A percentile compares a stretch with the other conserved stretches of the same genome.
Evolutionary conservation across 2,113 vertebrate species (phyloP).

Genomic region (Silurus glanis): DNA sequence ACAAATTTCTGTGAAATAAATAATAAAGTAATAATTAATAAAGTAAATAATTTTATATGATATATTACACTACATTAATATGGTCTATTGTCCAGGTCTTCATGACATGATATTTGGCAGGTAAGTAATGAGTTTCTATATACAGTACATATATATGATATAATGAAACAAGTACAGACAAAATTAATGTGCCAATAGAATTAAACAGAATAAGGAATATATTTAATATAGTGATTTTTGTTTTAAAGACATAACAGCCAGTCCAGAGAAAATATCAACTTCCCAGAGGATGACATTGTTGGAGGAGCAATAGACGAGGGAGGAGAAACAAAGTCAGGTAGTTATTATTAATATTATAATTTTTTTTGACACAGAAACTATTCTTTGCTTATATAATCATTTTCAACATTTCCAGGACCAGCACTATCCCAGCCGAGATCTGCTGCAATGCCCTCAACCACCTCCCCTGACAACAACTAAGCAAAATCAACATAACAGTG

Average conservation of each 20-base stretch:
- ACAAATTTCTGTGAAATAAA: background rate
- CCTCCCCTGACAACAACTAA: conserved; percentile 47
- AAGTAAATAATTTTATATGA: background rate
- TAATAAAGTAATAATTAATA: too few relatives aligned
- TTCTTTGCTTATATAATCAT: conserved; percentile 11
- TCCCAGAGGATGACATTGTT: conserved; percentile 76
- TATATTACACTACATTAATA: conserved; percentile 10
- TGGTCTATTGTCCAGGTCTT: conserved; percentile 65
- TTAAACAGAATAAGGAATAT: background rate
- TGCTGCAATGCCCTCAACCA: conserved; percentile 49
- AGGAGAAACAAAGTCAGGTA: conserved; percentile 62
- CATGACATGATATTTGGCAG: conserved; percentile 79
- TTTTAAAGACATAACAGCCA: conserved; percentile 71
- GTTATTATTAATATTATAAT: background rate
- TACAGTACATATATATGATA: background rate
- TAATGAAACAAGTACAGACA: background rate
- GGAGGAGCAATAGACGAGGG: conserved; percentile 53
- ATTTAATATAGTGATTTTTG: background rate
- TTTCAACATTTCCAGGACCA: conserved; percentile 57
- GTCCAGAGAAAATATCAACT: conserved; percentile 78
- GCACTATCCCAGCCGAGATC: conserved; percentile 59
- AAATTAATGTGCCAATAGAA: background rate
- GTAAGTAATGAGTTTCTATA: conserved; percentile 66
- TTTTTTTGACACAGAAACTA: background rate
- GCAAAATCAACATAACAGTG: background rate